These are phyloP conservation scores for Psettodes erumei DNA, from an alignment of 2,113 vertebrate species.

Conservation along the genomic window DNA sequence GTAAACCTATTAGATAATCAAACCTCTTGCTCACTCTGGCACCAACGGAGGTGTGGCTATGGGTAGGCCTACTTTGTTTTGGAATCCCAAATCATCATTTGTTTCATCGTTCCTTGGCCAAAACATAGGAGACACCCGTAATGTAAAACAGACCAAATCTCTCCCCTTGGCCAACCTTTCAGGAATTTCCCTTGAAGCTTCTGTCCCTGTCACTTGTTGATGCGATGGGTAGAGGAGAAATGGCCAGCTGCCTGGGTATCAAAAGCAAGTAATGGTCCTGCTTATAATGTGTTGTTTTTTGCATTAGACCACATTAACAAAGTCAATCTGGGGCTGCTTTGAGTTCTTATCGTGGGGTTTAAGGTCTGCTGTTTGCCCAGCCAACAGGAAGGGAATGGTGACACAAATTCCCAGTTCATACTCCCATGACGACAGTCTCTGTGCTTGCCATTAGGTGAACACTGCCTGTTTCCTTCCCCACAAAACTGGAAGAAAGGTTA, in stretches of 20 bases:
- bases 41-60: slow-evolving; percentile 46
- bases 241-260: slow-evolving; percentile 43
- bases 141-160: slow-evolving; percentile 51
- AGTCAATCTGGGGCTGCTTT: slow-evolving; percentile 44
- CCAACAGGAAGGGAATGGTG: slow-evolving; percentile 71
- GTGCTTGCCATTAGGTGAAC: slow-evolving; percentile 64
- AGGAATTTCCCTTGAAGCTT: slow-evolving; percentile 59
- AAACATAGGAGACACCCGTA: slow-evolving; percentile 43
- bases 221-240: slow-evolving; percentile 44
- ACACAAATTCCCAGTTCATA: slow-evolving; percentile 69
- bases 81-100: slow-evolving; percentile 56
- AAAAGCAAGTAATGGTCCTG: slow-evolving; percentile 44
- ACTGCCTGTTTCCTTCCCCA: slow-evolving; percentile 72
- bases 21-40: slow-evolving; percentile 45
- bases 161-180: slow-evolving; percentile 16
- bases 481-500: slow-evolving; percentile 67
- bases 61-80: slow-evolving; percentile 52
- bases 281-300: slow-evolving; percentile 51
- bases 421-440: slow-evolving; percentile 75
- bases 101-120: slow-evolving; percentile 53
- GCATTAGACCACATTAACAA: slow-evolving; percentile 43
- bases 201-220: slow-evolving; percentile 57
- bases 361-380: slow-evolving; percentile 41
- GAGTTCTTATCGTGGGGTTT: slow-evolving; percentile 70
- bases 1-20: slow-evolving; percentile 68